phyloP scores from a whole-genome alignment of 2,888 invertebrate species.

The Aelia acuminata region DNA sequence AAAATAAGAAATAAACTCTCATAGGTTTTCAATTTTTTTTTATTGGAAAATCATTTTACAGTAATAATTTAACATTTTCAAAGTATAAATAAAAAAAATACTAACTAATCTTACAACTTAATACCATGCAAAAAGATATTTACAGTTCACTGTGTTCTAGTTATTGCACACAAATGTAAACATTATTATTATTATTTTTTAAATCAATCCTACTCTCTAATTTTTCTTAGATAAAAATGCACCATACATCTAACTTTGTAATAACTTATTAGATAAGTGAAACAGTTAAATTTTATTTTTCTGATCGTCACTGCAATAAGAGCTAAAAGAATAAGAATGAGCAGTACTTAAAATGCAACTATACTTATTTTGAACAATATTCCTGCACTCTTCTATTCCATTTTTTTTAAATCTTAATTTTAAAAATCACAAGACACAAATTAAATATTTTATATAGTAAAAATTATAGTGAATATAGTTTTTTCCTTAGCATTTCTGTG shows the following conservation, averaged over 20 bases:
- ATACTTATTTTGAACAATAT: constrained; percentile 38
- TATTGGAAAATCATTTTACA: constrained; percentile 33
- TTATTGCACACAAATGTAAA: constrained; percentile 53
- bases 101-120: constrained; percentile 25
- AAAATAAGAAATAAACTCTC: background rate
- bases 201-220: no score
- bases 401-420: background rate
- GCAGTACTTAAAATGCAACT: constrained; percentile 28
- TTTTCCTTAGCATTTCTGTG: background rate
- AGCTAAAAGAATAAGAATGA: background rate
- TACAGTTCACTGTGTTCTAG: constrained; percentile 49
- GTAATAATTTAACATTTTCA: constrained; percentile 32
- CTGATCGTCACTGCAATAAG: background rate
- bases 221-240: no score
- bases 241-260: no score
- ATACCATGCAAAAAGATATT: constrained; percentile 16
- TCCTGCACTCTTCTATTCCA: constrained; percentile 18
- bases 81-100: constrained; percentile 2
- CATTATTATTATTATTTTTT: background rate
- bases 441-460: background rate
- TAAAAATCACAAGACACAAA: background rate
- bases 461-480: background rate
- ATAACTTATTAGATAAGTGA: background rate
- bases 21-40: background rate
- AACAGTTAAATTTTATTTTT: background rate